Conservation (phyloP, 2,888 invertebrate genomes). For the Desoria tigrina region DNA sequence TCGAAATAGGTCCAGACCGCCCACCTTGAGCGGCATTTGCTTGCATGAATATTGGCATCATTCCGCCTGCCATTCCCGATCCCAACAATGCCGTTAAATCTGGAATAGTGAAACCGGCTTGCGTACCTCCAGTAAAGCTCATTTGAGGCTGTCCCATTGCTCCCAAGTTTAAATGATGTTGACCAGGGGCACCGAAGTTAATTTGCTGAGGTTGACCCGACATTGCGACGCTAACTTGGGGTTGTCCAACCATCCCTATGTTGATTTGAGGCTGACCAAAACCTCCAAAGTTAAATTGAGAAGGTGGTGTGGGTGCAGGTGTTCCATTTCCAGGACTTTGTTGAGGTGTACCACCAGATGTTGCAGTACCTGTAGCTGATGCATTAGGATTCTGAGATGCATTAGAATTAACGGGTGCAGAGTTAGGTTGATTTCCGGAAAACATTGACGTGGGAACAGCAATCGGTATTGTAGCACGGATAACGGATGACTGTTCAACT, state of each 20-base stretch:
- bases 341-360: conserved; percentile 14
- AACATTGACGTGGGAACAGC: conserved; percentile 29
- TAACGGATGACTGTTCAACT: conserved; percentile 68
- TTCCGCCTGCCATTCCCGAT: conserved; percentile 22
- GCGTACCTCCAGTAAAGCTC: conserved; percentile 28
- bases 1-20: neutral
- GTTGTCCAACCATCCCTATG: conserved; percentile 29
- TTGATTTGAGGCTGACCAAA: conserved; percentile 23
- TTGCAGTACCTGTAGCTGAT: conserved; percentile 10
- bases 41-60: conserved; percentile 14
- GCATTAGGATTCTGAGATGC: conserved; percentile 10
- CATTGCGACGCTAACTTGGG: neutral
- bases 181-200: conserved; percentile 8
- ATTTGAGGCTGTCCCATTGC: conserved; percentile 11
- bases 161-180: conserved; percentile 25
- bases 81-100: conserved; percentile 35
- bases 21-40: neutral
- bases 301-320: neutral
- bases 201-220: conserved; percentile 35
- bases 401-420: too few relatives aligned
- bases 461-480: conserved; percentile 68
- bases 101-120: conserved; percentile 27
- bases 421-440: conserved; percentile 6
- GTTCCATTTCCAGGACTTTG: conserved; percentile 16
- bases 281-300: conserved; percentile 27